Base-by-base conservation (phyloP, 2,888 invertebrate genomes). In the Papilio gigon region DNA sequence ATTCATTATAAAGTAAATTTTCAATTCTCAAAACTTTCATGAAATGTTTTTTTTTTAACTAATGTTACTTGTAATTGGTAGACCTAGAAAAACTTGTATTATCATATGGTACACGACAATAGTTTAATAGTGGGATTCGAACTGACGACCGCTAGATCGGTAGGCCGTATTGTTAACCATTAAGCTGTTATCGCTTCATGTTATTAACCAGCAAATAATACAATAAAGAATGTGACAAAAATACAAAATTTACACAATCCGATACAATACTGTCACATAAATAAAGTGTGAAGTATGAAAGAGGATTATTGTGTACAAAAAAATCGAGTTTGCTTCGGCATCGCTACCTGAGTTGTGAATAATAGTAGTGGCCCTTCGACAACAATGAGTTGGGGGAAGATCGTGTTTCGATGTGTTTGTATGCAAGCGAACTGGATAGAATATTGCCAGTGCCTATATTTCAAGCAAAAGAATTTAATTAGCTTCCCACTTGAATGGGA, bases 341-440 rank as follows among this genome's bases (percentile, higher is more conserved):
- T 53, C n/a, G 68, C 68, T 69, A 69, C 68, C 68, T 69, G 68
- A 69, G 65, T 65, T 69, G 68, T 68, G 50, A 64, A 59, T 61
- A 67, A 44, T 22, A 44, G 63, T 58, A 63, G 62, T 67, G 68
- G 50, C 60, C 50, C 65, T 61, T 60, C 47, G 50, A 47, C 40
- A 53, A 68, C 68, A 65, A 65, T 65, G 27, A 40, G 9, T 27
- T 25, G 20, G 63, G 68, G 47, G 47, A 62, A 37, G 35, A 60
- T 42, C 42, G 27, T 42, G 17, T 65, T 53, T 42, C 53, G 22
- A 40, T 25, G 22, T 61, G 67, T 50, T 59, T 59, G 59, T 44
- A 44, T 35, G 35, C 14, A 37, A 50, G 47, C 12, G 4, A 50
- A 50, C 47, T 47, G 47, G 47, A 47, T 42, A 12, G 37, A 12